Evolutionary conservation across 2,113 vertebrate species (phyloP).

Genomic region (Lepus timidus): DNA sequence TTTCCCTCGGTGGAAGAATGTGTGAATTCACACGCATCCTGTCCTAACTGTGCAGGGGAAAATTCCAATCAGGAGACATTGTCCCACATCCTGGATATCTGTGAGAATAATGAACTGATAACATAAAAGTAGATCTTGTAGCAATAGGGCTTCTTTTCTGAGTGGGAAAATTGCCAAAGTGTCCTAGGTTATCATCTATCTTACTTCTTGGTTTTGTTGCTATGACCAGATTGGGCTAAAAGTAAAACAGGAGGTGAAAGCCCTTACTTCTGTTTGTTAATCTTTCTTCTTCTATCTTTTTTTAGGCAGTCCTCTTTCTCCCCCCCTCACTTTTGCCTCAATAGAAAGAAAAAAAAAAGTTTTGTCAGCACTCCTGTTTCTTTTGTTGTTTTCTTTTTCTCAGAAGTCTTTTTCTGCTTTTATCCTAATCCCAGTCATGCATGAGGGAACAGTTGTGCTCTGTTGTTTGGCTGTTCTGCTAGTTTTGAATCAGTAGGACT

Average conservation of each 20-base stretch:
- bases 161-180: conserved; percentile 46
- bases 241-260: conserved; percentile 89
- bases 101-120: conserved; percentile 63
- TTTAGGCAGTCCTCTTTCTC: conserved; percentile 63
- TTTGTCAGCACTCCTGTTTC: conserved; percentile 97
- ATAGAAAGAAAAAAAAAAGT: conserved; percentile 95
- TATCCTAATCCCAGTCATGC: conserved; percentile 99
- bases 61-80: not conserved
- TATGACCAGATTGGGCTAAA: conserved; percentile 79
- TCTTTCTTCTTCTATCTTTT: conserved; percentile 92
- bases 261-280: conserved; percentile 93
- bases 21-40: conserved; percentile 69
- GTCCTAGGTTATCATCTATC: conserved; percentile 54
- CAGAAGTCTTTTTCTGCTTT: conserved; percentile 96
- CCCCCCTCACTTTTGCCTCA: conserved; percentile 92
- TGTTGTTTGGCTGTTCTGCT: conserved; percentile 99
- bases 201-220: conserved; percentile 76
- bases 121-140: conserved; percentile 48
- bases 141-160: not conserved
- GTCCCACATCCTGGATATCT: not conserved
- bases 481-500: conserved; percentile 98
- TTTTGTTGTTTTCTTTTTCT: conserved; percentile 98
- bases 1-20: conserved; percentile 63
- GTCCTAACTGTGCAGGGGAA: not conserved
- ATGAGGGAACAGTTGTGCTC: conserved; percentile 99